A percentile compares a stretch with the other conserved stretches of the same genome.
Conservation (phyloP, 2,113 vertebrate genomes). For the Poeciliopsis retropinna region DNA sequence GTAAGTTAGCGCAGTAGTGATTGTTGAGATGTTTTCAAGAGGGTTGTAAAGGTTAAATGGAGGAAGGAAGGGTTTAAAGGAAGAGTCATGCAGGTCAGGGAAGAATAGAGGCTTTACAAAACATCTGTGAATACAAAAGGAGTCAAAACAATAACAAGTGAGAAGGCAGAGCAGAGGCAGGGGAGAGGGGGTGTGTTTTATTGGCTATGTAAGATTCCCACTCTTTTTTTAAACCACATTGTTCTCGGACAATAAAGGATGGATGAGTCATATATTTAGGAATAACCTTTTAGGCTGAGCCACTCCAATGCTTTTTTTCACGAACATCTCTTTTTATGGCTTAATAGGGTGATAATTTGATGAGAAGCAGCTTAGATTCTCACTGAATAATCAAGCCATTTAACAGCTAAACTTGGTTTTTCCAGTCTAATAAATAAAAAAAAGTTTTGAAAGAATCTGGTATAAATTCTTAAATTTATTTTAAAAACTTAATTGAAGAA, state of each 20-base stretch:
- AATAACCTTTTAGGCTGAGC: no score
- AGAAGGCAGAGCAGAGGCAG: slow-evolving; percentile 30
- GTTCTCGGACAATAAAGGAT: background rate
- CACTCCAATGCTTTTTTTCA: no score
- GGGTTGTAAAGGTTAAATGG: slow-evolving; percentile 5
- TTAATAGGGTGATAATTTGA: no score
- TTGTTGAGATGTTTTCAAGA: background rate
- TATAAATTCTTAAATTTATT: no score
- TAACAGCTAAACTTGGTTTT: no score
- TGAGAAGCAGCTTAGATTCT: no score
- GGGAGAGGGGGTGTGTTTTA: slow-evolving; percentile 26
- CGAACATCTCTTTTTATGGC: no score
- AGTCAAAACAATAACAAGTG: slow-evolving; percentile 43
- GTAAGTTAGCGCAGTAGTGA: slow-evolving; percentile 1
- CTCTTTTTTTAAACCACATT: background rate
- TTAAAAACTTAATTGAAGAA: no score
- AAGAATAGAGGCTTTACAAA: slow-evolving; percentile 38
- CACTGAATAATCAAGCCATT: no score
- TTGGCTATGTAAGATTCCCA: slow-evolving; percentile 2
- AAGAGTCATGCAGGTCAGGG: slow-evolving; percentile 1
- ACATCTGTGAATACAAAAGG: slow-evolving; percentile 41
- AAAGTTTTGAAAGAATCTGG: no score
- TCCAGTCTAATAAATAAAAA: no score
- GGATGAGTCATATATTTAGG: no score
- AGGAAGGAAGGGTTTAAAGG: slow-evolving; percentile 31